Conservation (phyloP, 2,797 vertebrate genomes). For the Dryobates pubescens region DNA sequence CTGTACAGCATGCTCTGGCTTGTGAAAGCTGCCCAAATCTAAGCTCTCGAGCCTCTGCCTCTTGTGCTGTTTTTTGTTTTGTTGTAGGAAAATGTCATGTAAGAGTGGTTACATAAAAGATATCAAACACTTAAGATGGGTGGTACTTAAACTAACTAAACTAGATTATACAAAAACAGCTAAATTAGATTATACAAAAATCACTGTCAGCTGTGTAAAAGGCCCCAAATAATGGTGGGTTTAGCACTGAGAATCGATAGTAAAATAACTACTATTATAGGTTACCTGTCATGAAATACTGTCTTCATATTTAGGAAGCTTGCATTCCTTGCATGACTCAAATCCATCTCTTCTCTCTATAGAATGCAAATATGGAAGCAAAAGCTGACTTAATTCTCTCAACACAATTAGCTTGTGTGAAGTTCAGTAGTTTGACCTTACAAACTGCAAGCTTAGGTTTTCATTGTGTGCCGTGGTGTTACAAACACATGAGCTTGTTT, state of each 20-base stretch:
- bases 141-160: not conserved
- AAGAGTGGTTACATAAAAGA: not conserved
- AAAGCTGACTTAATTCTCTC: not conserved
- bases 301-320: not conserved
- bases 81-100: not conserved
- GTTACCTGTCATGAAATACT: not conserved
- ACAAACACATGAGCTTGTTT: not conserved
- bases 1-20: not conserved
- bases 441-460: not conserved
- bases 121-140: rapidly evolving
- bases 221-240: not conserved
- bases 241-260: not conserved
- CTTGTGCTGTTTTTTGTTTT: not conserved
- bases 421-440: not conserved
- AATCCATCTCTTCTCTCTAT: not conserved
- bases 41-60: not conserved
- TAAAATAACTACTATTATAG: not conserved
- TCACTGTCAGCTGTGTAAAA: not conserved
- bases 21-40: not conserved
- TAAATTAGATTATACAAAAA: too few species aligned
- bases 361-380: not conserved
- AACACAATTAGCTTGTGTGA: not conserved
- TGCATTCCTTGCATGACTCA: not conserved
- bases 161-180: too few species aligned
- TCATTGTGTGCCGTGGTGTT: not conserved